Conservation (phyloP, 2,113 vertebrate species). For the Chitala chitala region DNA sequence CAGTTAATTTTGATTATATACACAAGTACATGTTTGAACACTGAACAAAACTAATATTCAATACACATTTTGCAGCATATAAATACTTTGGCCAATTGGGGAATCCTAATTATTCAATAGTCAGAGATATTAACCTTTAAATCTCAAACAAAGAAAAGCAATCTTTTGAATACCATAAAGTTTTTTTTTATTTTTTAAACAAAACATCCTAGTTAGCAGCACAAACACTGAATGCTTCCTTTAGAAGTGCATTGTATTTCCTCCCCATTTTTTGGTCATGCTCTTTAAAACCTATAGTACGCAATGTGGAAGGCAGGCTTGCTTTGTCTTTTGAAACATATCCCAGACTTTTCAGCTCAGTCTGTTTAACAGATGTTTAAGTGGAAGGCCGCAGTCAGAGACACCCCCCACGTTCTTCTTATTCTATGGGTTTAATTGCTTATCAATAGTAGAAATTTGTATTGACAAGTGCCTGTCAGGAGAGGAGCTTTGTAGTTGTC, state of each 20-base stretch:
- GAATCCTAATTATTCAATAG: neutral
- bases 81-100: neutral
- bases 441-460: slow-evolving; percentile 74
- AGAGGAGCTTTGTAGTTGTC: slow-evolving; percentile 67
- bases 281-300: slow-evolving; percentile 26
- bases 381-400: slow-evolving; percentile 31
- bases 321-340: slow-evolving; percentile 33
- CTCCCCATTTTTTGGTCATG: slow-evolving; percentile 32
- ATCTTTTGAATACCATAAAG: neutral
- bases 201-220: neutral
- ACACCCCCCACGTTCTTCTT: slow-evolving; percentile 28
- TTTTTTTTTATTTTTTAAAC: too few species aligned
- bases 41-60: too few species aligned
- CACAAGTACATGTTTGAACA: too few species aligned
- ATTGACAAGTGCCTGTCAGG: slow-evolving; percentile 69
- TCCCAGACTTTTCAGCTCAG: slow-evolving; percentile 48
- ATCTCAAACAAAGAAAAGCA: neutral
- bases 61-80: too few species aligned
- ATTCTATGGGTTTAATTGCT: slow-evolving; percentile 59
- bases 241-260: slow-evolving; percentile 15
- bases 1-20: too few species aligned
- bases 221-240: slow-evolving; percentile 5
- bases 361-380: slow-evolving; percentile 69
- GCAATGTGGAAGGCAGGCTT: slow-evolving; percentile 18
- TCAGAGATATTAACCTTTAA: neutral